phyloP scores from a whole-genome alignment of 2,113 vertebrate species.

The Dendrocopos noguchii region DNA sequence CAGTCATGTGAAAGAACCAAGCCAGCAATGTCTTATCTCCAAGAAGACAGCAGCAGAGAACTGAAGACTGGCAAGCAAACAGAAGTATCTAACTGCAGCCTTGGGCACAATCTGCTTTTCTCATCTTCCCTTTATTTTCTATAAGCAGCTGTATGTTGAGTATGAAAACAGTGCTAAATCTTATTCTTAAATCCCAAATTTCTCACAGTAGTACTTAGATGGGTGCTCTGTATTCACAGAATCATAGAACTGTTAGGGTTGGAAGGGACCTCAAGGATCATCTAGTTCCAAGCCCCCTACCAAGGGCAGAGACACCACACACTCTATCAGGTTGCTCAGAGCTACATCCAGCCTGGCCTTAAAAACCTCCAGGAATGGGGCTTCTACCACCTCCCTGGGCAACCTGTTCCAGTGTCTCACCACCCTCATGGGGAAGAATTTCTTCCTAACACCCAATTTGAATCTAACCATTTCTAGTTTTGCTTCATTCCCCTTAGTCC shows the following conservation, averaged over 20 bases:
- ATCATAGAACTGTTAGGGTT: not conserved
- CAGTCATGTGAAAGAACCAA: not conserved
- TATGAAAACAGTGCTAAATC: not conserved
- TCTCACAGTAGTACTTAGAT: not conserved
- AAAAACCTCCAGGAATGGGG: too few species aligned
- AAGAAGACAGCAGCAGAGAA: not conserved
- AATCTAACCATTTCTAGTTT: too few species aligned
- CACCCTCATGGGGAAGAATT: too few species aligned
- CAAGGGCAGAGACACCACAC: not conserved
- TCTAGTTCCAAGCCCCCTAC: too few species aligned
- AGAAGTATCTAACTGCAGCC: not conserved
- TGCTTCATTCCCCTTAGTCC: too few species aligned
- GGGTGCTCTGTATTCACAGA: not conserved
- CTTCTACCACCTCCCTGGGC: too few species aligned
- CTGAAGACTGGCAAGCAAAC: not conserved
- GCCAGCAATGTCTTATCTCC: not conserved
- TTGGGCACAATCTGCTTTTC: not conserved
- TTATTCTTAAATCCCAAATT: not conserved
- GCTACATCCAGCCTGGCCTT: too few species aligned
- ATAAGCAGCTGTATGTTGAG: not conserved
- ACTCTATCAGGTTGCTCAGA: not conserved
- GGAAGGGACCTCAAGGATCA: too few species aligned
- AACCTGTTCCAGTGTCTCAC: too few species aligned
- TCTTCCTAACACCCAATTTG: too few species aligned
- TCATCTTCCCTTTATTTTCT: not conserved